Conservation (phyloP, 2,888 invertebrate species). For the Branchipolynoe longqiensis region DNA sequence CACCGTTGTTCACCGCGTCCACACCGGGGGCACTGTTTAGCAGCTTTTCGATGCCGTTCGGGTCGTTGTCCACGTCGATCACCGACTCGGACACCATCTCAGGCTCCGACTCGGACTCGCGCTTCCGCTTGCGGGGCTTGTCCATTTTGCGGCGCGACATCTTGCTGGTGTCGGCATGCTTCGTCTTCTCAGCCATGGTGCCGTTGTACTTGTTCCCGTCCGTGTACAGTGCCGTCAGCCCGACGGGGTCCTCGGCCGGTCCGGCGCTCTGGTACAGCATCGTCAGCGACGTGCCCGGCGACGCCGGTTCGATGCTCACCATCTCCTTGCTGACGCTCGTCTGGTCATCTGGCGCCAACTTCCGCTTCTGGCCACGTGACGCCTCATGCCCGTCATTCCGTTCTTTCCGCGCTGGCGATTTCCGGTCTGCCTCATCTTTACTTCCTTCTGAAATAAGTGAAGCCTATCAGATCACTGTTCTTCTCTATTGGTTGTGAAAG, state of each 20-base stretch:
- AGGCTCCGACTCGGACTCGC: slow-evolving; percentile 68
- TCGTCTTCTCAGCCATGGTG: neutral
- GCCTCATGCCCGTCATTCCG: slow-evolving; percentile 6
- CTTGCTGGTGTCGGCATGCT: slow-evolving; percentile 72
- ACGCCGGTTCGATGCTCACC: slow-evolving; percentile 29
- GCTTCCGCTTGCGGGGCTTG: slow-evolving; percentile 77
- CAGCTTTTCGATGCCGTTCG: slow-evolving; percentile 33
- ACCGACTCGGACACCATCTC: slow-evolving; percentile 17
- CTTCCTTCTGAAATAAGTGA: slow-evolving; percentile 53
- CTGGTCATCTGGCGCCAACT: slow-evolving; percentile 26
- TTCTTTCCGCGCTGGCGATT: slow-evolving; percentile 41
- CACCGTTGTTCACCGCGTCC: no score
- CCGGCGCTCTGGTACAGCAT: slow-evolving; percentile 49
- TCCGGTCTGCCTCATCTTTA: slow-evolving; percentile 56
- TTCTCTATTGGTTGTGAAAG: no score
- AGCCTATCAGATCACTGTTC: no score
- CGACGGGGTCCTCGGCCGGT: slow-evolving; percentile 37
- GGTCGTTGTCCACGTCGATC: slow-evolving; percentile 53
- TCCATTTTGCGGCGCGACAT: slow-evolving; percentile 79
- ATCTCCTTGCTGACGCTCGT: slow-evolving; percentile 33
- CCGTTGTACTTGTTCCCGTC: slow-evolving; percentile 31
- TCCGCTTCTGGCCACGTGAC: slow-evolving; percentile 55
- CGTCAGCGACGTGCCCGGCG: slow-evolving; percentile 36
- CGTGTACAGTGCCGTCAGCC: neutral
- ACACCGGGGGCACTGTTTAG: slow-evolving; percentile 11